Evolutionary conservation across 2,113 vertebrate genomes (phyloP), one percentile per base, ranked within the genome.

Genomic region (Oryzias melastigma): DNA sequence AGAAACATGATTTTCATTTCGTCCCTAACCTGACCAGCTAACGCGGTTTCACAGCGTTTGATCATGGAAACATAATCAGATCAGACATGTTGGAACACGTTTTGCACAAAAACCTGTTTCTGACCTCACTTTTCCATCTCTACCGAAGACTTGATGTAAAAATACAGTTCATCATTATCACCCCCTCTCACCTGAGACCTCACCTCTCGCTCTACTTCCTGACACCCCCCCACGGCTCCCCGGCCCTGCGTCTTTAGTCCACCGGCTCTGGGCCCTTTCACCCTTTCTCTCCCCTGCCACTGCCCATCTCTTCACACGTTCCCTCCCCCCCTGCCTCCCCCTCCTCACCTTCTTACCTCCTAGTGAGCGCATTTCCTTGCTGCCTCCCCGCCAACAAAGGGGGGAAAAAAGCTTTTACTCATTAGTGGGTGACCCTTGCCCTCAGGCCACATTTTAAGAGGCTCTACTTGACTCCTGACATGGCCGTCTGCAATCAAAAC

Each of bases 381-480:
- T 83, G 70, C 82, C 84, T 78, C 79, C 77, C 65, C 47, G 51
- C 76, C 79, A 73, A 82, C 81, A 88, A 85, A 82, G 80, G 77
- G 80, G 78, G 66, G 50, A 52, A 78, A 84, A 80, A 86, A 89
- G 89, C 89, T 91, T 90, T 90, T 87, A 91, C 91, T 91, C 90
- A 92, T 91, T 90, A 91, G 90, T 71, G 57, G 64, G 75, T 86
- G 87, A 91, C 89, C 90, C 78, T 87, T 90, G 88, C 75, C 87
- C 88, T 75, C n/a, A 53, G 88, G 80, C 89, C 84, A 89, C 86
- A 90, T 89, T 91, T 91, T 90, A 91, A 91, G 91, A 92, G 90
- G 87, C 88, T 90, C 89, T 90, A 90, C 90, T 92, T 92, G 89
- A 91, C 89, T 90, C 89, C 85, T 90, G 90, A 92, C 89, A 90